phyloP scores from a whole-genome alignment of 2,797 vertebrate genomes.

The Amphiprion clarkii region DNA sequence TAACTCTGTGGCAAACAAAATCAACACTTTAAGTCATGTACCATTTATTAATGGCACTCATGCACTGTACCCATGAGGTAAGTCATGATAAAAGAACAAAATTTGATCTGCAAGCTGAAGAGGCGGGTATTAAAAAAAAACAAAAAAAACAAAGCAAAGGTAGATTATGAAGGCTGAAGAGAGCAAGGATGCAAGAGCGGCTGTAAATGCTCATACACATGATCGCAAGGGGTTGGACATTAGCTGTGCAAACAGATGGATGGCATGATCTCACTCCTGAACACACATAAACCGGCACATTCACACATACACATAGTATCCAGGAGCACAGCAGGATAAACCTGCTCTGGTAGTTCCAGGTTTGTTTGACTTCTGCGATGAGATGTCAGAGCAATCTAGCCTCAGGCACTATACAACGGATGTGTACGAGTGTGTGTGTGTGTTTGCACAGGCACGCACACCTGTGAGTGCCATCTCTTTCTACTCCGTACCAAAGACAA shows the following conservation, averaged over 20 bases:
- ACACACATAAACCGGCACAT: conserved; percentile 17
- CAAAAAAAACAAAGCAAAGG: neutral
- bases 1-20: conserved; percentile 25
- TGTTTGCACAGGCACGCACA: conserved; percentile 30
- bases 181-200: neutral
- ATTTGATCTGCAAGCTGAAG: neutral
- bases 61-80: neutral
- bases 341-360: conserved; percentile 75
- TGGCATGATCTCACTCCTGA: conserved; percentile 38
- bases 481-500: conserved; percentile 46
- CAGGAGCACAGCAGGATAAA: conserved; percentile 73
- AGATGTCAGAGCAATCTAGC: conserved; percentile 70
- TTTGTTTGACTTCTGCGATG: conserved; percentile 80
- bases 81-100: conserved; percentile 19
- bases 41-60: conserved; percentile 19
- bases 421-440: conserved; percentile 31
- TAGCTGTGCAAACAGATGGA: conserved; percentile 45
- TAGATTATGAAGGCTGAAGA: neutral
- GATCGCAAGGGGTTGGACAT: conserved; percentile 25
- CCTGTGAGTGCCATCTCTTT: conserved; percentile 38
- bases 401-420: conserved; percentile 60
- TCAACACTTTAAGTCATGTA: conserved; percentile 17
- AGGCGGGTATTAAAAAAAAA: neutral
- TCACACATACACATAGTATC: conserved; percentile 17
- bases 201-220: conserved; percentile 20